phyloP scores from a whole-genome alignment of 2,888 invertebrate species.

The Diadegma fenestrale region DNA sequence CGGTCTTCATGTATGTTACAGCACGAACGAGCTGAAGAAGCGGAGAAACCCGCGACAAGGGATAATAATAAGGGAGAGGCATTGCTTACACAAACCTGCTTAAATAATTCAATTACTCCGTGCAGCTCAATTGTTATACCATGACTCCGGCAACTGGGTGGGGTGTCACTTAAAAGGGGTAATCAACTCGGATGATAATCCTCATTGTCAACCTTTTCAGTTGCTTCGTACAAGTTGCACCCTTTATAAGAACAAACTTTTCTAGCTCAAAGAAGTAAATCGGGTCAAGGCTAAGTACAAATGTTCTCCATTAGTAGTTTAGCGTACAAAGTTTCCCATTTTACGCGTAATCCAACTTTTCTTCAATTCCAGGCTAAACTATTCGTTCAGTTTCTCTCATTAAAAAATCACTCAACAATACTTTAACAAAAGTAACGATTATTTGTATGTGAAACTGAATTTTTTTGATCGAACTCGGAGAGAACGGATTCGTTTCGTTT shows the following conservation, averaged over 20 bases:
- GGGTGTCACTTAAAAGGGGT: conserved; percentile 19
- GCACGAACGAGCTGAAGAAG: conserved; percentile 23
- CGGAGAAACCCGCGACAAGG: conserved; percentile 11
- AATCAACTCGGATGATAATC: conserved; percentile 20
- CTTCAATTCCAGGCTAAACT: neutral
- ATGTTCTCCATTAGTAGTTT: neutral
- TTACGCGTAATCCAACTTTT: neutral
- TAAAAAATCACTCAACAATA: neutral
- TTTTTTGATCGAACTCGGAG: neutral
- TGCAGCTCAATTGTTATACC: conserved; percentile 59
- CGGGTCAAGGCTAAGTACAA: conserved; percentile 7
- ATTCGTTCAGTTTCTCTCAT: neutral
- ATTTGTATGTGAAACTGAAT: neutral
- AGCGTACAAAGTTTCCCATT: neutral
- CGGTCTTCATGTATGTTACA: neutral
- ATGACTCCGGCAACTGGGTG: conserved; percentile 25
- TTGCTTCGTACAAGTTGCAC: neutral
- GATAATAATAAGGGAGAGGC: conserved; percentile 32
- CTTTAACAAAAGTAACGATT: neutral
- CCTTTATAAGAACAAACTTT: conserved; percentile 2
- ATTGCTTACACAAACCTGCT: conserved; percentile 32
- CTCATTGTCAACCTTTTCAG: conserved; percentile 30
- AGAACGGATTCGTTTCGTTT: too few relatives aligned
- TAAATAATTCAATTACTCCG: conserved; percentile 68
- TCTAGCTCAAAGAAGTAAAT: neutral